Conservation (phyloP, 2,888 invertebrate genomes). For the Microdon myrmicae region DNA sequence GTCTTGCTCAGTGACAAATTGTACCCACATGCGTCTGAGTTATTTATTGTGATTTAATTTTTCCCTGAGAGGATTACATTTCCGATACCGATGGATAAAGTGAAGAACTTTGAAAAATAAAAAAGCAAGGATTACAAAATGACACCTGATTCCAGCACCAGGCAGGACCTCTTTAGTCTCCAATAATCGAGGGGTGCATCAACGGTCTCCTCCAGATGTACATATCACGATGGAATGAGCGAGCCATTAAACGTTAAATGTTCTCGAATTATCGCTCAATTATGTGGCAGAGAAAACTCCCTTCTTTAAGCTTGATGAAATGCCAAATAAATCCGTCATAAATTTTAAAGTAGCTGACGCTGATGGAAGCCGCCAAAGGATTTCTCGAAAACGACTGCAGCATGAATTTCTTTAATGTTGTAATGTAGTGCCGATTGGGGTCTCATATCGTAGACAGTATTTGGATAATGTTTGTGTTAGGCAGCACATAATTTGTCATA, state of each 20-base stretch:
- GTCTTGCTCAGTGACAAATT: constrained; percentile 34
- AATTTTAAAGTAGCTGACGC: constrained; percentile 46
- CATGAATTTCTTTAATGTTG: constrained; percentile 13
- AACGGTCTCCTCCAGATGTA: constrained; percentile 23
- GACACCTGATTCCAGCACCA: constrained; percentile 43
- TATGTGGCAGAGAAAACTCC: constrained; percentile 37
- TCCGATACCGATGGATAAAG: too few relatives aligned
- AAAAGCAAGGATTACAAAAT: constrained; percentile 1
- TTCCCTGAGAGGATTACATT: constrained; percentile 16
- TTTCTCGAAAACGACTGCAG: constrained; percentile 13
- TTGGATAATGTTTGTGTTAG: too few relatives aligned
- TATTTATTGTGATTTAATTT: constrained; percentile 42
- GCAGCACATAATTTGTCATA: too few relatives aligned
- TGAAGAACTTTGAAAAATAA: constrained; percentile 10
- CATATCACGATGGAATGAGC: constrained; percentile 53
- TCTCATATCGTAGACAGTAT: too few relatives aligned
- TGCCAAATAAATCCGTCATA: constrained; percentile 54
- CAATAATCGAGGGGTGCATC: constrained; percentile 31
- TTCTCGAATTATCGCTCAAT: constrained; percentile 60
- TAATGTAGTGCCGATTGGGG: too few relatives aligned
- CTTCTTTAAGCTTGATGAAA: constrained; percentile 38
- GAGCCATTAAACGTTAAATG: constrained; percentile 60
- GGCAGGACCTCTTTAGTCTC: constrained; percentile 34
- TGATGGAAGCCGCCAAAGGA: constrained; percentile 35
- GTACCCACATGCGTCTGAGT: constrained; percentile 46